Evolutionary conservation across 2,888 invertebrate genomes (phyloP).

Genomic region (Magallana nippona): DNA sequence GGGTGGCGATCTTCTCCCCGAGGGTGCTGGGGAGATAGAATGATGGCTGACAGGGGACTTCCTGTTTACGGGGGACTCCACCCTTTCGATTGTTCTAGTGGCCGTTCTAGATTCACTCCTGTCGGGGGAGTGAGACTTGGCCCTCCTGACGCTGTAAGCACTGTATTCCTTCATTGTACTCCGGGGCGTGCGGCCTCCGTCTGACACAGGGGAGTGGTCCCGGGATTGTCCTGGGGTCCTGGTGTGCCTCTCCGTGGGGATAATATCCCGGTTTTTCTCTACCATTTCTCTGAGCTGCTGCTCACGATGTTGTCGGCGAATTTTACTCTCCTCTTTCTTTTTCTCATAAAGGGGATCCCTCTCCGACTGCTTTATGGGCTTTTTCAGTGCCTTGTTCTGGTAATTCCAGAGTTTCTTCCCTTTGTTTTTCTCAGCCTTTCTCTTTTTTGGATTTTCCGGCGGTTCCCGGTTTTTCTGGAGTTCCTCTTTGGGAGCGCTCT

Average conservation of each 20-base stretch:
- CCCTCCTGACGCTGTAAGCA: conserved; percentile 46
- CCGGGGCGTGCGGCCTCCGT: conserved; percentile 58
- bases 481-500: conserved; percentile 65
- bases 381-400: conserved; percentile 63
- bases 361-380: conserved; percentile 74
- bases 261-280: conserved; percentile 70
- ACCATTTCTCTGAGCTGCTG: conserved; percentile 71
- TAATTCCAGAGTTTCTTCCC: conserved; percentile 72
- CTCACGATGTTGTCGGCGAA: conserved; percentile 66
- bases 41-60: conserved; percentile 43
- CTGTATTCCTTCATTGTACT: conserved; percentile 46
- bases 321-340: conserved; percentile 65
- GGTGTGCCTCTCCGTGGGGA: conserved; percentile 63
- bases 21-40: conserved; percentile 44
- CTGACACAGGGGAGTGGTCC: conserved; percentile 58
- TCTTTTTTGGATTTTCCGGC: conserved; percentile 41
- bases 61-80: conserved; percentile 46
- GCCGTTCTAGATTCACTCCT: conserved; percentile 46
- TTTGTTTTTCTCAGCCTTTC: conserved; percentile 40
- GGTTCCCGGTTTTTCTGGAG: conserved; percentile 45
- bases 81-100: conserved; percentile 47
- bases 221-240: conserved; percentile 51
- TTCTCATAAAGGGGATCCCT: conserved; percentile 74
- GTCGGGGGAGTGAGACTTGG: conserved; percentile 62
- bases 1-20: conserved; percentile 65